A percentile compares a stretch with the other conserved stretches of the same genome.
These are phyloP conservation scores for Patella pellucida DNA, from an alignment of 2,888 invertebrate genomes.

Conservation along the genomic window DNA sequence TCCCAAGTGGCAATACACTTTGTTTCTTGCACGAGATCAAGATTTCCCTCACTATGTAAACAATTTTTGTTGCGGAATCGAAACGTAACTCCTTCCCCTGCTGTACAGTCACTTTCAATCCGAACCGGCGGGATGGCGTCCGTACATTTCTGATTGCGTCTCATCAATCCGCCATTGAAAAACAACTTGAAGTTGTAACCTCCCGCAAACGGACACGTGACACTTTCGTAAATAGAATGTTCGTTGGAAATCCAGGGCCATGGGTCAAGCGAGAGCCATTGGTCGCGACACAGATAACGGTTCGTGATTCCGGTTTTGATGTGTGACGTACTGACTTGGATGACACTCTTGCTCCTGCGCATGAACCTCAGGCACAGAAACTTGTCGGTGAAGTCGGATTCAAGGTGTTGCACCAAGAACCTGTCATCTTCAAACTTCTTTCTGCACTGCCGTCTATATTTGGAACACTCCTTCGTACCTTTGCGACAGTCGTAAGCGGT, in stretches of 20 bases:
- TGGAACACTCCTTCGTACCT: slow-evolving; percentile 21
- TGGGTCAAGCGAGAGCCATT: slow-evolving; percentile 31
- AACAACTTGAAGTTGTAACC: slow-evolving; percentile 36
- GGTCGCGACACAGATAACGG: slow-evolving; percentile 25
- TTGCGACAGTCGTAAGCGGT: slow-evolving; percentile 30
- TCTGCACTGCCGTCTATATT: slow-evolving; percentile 27
- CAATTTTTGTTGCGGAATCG: slow-evolving; percentile 34
- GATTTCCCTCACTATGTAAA: slow-evolving; percentile 24
- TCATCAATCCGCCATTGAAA: slow-evolving; percentile 13
- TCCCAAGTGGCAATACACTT: slow-evolving; percentile 38
- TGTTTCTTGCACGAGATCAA: slow-evolving; percentile 26
- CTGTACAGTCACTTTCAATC: slow-evolving; percentile 39
- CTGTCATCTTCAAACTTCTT: slow-evolving; percentile 19
- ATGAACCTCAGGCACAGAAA: slow-evolving; percentile 41
- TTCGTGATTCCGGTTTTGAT: slow-evolving; percentile 17
- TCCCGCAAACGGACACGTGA: slow-evolving; percentile 33
- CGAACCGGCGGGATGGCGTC: slow-evolving; percentile 29
- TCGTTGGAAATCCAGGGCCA: slow-evolving; percentile 39
- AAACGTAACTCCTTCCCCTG: slow-evolving; percentile 34
- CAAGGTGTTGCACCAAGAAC: slow-evolving; percentile 27
- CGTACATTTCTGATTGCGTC: slow-evolving; percentile 16
- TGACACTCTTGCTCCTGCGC: slow-evolving; percentile 33
- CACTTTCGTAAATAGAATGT: slow-evolving; percentile 24
- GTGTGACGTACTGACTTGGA: slow-evolving; percentile 39
- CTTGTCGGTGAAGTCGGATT: slow-evolving; percentile 29